Base-by-base conservation (phyloP, 1,140 invertebrate species). In the Pseudoatta argentina region DNA sequence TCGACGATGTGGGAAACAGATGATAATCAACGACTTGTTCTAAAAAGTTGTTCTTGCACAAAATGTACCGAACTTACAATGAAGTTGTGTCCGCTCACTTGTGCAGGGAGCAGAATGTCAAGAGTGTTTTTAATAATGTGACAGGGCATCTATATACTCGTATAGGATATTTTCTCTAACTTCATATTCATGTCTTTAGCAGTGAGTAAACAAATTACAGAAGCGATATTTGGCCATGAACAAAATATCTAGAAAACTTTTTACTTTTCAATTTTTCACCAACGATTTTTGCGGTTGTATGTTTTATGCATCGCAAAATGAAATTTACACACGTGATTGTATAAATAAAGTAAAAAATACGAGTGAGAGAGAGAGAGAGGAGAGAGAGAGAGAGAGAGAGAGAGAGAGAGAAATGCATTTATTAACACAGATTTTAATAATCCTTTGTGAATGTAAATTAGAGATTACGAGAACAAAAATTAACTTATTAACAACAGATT, bases 91-190 rank as follows among this genome's bases (percentile, higher is more conserved):
- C n/a, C 53, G 34, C 21, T 81, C 78, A 72, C 34, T 48, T 39
- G 44, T 61, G 24, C 34, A 21, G 7, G 10, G 4, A 3, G 39
- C 67, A 73, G 14, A 83, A 73, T n/a, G 39, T 14, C 39, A 69
- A 61, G 69, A 39, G 27, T 63, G 55, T 75, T 83, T 83, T 83
- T 83, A 83, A 83, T 83, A 39, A 83, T 83, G 69, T 44, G 61
- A 39, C 79, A 51, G 57, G 55, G 14, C 27, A 51, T 83, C 14
- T 18, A 14, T 34, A 34, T 6, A 34, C 51, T 75, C 57, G n/a
- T 73, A 71, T 61, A 53, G 69, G 6, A 39, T 44, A 75, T 82
- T 61, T 78, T 48, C 7, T 18, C 53, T 61, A 82, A 44, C 8
- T 44, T 44, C 8, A 44, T 10, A 44, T 10, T 44, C 39, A 12